These are phyloP conservation scores for Gadopsis marmoratus DNA, from an alignment of 2,797 vertebrate genomes.

Conservation along the genomic window DNA sequence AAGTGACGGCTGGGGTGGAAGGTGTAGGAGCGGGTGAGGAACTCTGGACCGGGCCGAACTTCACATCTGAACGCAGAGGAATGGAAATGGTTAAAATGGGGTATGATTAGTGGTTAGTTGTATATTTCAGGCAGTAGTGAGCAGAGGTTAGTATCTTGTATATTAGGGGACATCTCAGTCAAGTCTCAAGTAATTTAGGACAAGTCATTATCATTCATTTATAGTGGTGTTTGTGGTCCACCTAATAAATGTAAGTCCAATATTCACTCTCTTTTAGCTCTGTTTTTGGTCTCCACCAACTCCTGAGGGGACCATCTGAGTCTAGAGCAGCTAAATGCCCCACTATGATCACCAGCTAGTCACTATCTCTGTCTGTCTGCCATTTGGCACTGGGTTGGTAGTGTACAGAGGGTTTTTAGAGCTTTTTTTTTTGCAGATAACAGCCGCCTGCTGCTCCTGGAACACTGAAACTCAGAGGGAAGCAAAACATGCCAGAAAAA, in stretches of 20 bases:
- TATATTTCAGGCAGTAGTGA: not conserved
- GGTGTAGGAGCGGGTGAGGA: slow-evolving; percentile 91
- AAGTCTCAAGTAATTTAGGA: not conserved
- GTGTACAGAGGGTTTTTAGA: not conserved
- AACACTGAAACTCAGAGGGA: not conserved
- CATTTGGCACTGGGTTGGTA: not conserved
- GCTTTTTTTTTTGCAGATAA: not conserved
- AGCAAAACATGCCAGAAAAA: not conserved
- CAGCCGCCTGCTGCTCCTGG: not conserved
- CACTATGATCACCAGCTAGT: not conserved
- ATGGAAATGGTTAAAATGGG: not conserved
- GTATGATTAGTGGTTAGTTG: not conserved
- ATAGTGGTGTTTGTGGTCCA: not conserved
- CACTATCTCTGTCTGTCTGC: not conserved
- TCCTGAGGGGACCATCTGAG: not conserved
- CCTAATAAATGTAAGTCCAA: not conserved
- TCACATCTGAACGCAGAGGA: slow-evolving; percentile 86
- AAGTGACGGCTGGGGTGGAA: slow-evolving; percentile 90
- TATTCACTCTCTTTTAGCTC: slow-evolving; percentile 1
- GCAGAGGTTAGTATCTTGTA: not conserved
- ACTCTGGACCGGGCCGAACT: slow-evolving; percentile 92
- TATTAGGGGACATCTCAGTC: not conserved
- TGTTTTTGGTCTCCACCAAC: slow-evolving; percentile 10
- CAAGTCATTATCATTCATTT: not conserved
- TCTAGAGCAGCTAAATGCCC: not conserved